Evolutionary conservation across 2,797 vertebrate genomes (phyloP).

Genomic region (Amazona finschi): DNA sequence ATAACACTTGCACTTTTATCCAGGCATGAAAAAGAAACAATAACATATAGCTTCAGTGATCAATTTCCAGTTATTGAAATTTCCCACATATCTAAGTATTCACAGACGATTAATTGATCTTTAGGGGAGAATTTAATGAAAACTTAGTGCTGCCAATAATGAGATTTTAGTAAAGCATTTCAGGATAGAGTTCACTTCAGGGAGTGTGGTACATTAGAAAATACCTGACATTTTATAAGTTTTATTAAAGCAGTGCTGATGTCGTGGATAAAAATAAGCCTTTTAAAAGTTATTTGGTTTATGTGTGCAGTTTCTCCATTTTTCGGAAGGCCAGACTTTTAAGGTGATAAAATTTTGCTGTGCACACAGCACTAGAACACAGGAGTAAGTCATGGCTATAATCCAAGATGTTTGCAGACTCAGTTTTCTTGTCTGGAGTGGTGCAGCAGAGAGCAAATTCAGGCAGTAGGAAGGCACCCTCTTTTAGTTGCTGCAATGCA

Average conservation of each 20-base stretch:
- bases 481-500: slow-evolving; percentile 12
- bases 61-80: neutral
- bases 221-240: neutral
- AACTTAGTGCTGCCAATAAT: neutral
- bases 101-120: neutral
- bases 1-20: neutral
- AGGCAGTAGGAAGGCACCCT: neutral
- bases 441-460: neutral
- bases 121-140: neutral
- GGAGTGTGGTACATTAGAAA: neutral
- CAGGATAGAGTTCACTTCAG: neutral
- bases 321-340: neutral
- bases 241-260: neutral
- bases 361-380: neutral
- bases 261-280: neutral
- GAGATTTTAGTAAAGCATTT: neutral
- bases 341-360: neutral
- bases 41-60: neutral
- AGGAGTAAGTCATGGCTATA: neutral
- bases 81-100: neutral
- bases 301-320: neutral
- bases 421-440: neutral
- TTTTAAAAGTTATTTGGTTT: neutral
- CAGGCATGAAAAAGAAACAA: neutral
- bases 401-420: neutral